Base-by-base conservation (phyloP, 2,113 vertebrate genomes). In the Acanthisitta chloris region DNA sequence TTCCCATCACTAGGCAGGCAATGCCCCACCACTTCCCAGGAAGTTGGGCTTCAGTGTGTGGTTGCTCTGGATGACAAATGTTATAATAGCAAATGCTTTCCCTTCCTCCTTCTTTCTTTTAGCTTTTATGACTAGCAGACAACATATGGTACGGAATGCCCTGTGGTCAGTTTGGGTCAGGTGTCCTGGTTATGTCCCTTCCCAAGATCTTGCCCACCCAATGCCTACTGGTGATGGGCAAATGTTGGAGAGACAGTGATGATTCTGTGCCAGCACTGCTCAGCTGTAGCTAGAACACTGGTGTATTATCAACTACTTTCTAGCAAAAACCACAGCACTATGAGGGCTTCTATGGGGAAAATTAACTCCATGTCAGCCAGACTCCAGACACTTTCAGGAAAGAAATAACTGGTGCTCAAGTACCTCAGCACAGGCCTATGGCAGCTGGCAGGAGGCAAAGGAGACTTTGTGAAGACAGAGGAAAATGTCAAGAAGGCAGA, bases 381-480 rank as follows among this genome's bases (percentile, higher is more conserved):
- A 65, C 7, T 45, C 43, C 51, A 17, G 10, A 42, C 29, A 87
- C 18, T 88, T 93, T 94, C 67, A 94, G 73, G 74, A 49, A 77
- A 84, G n/a, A 71, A 81, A 94, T 66, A 92, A 77, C 29, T 62
- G 58, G 38, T 4, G 8, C 46, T 90, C 62, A 49, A 48, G 31
- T 77, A 46, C 52, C 81, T 77, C 36, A 2, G 6, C 76, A 61
- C 40, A 82, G 49, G 38, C 29, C 45, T 73, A 15, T 46, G 45
- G 73, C 48, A 96, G 33, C 66, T 91, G 29, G 52, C 28, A 97
- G 66, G 45, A 96, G 31, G 57, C 49, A 95, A 97, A 87, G 57
- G 20, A 52, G 26, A 86, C 67, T 86, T 57, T 82, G 51, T 13
- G 34, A 96, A 94, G 51, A 80, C 7, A 70, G 36, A 93, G 28